Evolutionary conservation across 2,797 vertebrate genomes (phyloP), one percentile per base, ranked within the genome.

Genomic region (Hybognathus amarus): DNA sequence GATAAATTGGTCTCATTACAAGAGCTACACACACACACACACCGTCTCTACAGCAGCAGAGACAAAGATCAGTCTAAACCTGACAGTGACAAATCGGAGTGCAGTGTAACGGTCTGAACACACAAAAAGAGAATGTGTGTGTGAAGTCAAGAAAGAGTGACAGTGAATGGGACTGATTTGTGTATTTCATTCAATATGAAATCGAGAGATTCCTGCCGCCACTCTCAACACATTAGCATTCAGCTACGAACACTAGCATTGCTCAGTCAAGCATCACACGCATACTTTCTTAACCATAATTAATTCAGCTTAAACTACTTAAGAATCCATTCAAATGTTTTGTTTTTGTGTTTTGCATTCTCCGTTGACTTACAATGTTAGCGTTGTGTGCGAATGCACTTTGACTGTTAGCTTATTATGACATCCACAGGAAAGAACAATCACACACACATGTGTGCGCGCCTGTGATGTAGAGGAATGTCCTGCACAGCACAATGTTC

Each of bases 381-480:
- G 24, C 40, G 40, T 42, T n/a, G 54, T 47, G 18, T 76, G n/a
- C 30, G 71, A 45, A 54, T 69, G 50, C 24, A n/a, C 27, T 33
- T 52, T n/a, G n/a, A n/a, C n/a, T n/a, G n/a, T n/a, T n/a, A n/a
- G n/a, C n/a, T n/a, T n/a, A n/a, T n/a, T 56, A 67, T 52, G 15
- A 40, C 56, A 63, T 68, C 81, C 71, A 76, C 87, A 88, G 85
- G 85, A 88, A 87, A 81, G 75, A 61, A 47, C 24, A 74, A 77
- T 61, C 59, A 27, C 71, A 24, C 40, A 40, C 42, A 18, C 47
- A 12, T 45, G 0, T 24, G 40, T 12, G 33, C 66, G 40, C 33
- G 33, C 3, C 69, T 73, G 83, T 83, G 80, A 87, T 87, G 42
- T 22, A 9, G 40, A 73, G 84, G 83, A 87, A 89, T 87, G 85